Percentiles rank a stretch among this genome's conserved stretches.
phyloP scores from a whole-genome alignment of 2,888 invertebrate species.

The Agrochola lota region DNA sequence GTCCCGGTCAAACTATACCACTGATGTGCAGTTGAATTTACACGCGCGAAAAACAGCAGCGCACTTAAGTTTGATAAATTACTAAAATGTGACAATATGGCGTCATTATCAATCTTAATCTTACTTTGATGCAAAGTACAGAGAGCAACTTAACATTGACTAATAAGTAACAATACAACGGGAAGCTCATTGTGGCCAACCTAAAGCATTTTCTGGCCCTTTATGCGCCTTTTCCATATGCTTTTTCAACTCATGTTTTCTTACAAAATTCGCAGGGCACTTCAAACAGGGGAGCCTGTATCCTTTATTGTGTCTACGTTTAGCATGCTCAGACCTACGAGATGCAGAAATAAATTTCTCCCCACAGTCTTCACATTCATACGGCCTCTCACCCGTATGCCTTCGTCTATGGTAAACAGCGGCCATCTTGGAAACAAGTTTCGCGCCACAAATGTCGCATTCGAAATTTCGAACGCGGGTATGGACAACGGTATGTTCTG shows the following conservation, averaged over 20 bases:
- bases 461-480: constrained; percentile 88
- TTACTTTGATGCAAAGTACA: constrained; percentile 46
- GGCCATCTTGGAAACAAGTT: constrained; percentile 86
- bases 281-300: constrained; percentile 74
- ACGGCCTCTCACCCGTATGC: constrained; percentile 87
- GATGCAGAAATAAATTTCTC: constrained; percentile 86
- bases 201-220: constrained; percentile 36
- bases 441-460: constrained; percentile 89
- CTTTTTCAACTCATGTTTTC: constrained; percentile 79
- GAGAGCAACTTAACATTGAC: constrained; percentile 16
- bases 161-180: neutral
- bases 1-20: no score
- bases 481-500: constrained; percentile 89
- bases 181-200: constrained; percentile 26
- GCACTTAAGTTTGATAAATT: neutral
- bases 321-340: constrained; percentile 84
- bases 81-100: neutral
- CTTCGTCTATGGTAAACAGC: constrained; percentile 85
- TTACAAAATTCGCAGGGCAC: constrained; percentile 79
- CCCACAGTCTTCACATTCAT: constrained; percentile 84
- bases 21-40: no score
- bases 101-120: neutral
- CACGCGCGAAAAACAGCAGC: neutral
- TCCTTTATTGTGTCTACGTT: constrained; percentile 83
- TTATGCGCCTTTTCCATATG: constrained; percentile 80